These are phyloP conservation scores for Cactoblastis cactorum DNA, from an alignment of 2,888 invertebrate species.

Conservation along the genomic window DNA sequence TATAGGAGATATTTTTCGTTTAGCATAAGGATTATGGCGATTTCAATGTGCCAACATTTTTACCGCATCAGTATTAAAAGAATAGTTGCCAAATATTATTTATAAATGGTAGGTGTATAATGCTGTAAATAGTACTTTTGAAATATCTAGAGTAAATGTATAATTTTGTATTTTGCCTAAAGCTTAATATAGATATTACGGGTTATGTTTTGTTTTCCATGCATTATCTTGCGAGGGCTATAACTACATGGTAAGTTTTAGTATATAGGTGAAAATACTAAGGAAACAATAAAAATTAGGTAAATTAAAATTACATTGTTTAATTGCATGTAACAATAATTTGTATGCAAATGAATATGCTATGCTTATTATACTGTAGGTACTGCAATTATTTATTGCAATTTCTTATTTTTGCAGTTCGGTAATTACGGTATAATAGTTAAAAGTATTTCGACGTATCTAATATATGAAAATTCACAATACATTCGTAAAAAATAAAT, in stretches of 20 bases:
- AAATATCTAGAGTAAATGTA: conserved; percentile 44
- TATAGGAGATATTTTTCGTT: conserved; percentile 67
- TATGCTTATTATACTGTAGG: too few relatives aligned
- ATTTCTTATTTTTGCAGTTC: too few relatives aligned
- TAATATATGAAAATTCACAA: too few relatives aligned
- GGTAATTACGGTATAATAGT: too few relatives aligned
- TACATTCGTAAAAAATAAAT: too few relatives aligned
- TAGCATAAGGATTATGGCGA: conserved; percentile 59
- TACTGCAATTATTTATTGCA: too few relatives aligned
- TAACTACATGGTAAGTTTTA: conserved; percentile 58
- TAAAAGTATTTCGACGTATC: too few relatives aligned
- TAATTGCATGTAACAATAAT: too few relatives aligned
- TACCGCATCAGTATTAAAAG: conserved; percentile 79
- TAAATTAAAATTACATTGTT: too few relatives aligned
- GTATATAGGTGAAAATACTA: conserved; percentile 25
- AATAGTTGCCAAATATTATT: conserved; percentile 72
- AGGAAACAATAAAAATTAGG: not conserved
- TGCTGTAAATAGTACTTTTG: conserved; percentile 70
- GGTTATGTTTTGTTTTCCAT: conserved; percentile 67
- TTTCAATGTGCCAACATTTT: conserved; percentile 77
- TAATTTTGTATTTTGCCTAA: conserved; percentile 49
- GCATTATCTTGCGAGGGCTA: conserved; percentile 70
- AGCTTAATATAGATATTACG: conserved; percentile 40
- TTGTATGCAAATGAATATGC: too few relatives aligned
- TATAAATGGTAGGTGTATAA: conserved; percentile 60